These are phyloP conservation scores for Copidosoma floridanum DNA, from an alignment of 1,140 invertebrate species.

Conservation along the genomic window DNA sequence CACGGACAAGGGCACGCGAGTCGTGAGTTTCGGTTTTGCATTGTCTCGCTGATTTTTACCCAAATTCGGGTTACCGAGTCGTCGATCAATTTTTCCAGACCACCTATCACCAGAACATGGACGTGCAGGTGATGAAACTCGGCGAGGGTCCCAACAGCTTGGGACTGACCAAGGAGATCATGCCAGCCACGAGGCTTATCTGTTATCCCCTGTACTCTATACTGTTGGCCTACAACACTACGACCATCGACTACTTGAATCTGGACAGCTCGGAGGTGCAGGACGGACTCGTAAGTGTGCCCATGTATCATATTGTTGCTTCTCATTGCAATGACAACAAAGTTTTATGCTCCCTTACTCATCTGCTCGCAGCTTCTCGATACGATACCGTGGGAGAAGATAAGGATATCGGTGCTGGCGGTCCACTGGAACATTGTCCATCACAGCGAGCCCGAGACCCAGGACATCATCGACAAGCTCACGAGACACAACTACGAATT, in stretches of 20 bases:
- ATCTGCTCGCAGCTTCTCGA: conserved; percentile 45
- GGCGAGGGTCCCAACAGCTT: conserved; percentile 59
- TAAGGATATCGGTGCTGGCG: conserved; percentile 50
- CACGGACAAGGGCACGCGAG: conserved; percentile 71
- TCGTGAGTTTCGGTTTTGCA: conserved; percentile 51
- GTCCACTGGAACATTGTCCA: conserved; percentile 48
- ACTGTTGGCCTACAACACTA: conserved; percentile 72
- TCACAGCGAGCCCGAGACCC: conserved; percentile 46
- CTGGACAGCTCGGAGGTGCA: conserved; percentile 60
- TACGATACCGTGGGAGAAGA: conserved; percentile 53
- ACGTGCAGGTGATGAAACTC: conserved; percentile 61
- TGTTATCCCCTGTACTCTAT: conserved; percentile 83
- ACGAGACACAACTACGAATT: conserved; percentile 43
- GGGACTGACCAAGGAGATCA: conserved; percentile 52
- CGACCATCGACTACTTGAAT: conserved; percentile 69
- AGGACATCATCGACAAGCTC: conserved; percentile 48
- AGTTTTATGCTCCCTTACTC: not conserved
- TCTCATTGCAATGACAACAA: too few relatives aligned
- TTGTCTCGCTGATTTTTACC: conserved; percentile 2
- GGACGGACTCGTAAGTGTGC: conserved; percentile 37
- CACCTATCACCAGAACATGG: conserved; percentile 64
- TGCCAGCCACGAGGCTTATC: conserved; percentile 66
- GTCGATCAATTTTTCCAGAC: too few relatives aligned
- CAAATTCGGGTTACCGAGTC: too few relatives aligned
- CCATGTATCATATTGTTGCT: too few relatives aligned